Evolutionary conservation across 2,797 vertebrate genomes (phyloP), one percentile per base, ranked within the genome.

Genomic region (Carapus acus): DNA sequence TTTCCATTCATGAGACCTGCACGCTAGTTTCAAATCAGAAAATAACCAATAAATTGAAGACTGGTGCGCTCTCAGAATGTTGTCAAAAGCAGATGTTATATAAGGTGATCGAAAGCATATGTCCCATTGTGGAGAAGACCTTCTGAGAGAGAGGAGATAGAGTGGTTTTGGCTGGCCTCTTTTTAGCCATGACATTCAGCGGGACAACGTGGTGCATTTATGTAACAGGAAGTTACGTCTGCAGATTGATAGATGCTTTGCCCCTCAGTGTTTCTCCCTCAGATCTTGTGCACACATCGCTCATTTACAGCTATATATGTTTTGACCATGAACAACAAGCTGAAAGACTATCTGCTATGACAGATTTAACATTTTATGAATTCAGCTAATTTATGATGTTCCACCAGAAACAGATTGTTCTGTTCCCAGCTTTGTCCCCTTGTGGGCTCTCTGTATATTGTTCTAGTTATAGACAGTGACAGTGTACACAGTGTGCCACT

Each of bases 31-130:
- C 54, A 53, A 71, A 70, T 58, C 52, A 65, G 64, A 43, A 67
- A 69, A 78, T 72, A 43, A 61, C 65, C 55, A 69, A 58, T 76
- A 72, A 72, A 80, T 69, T 68, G 64, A 67, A 67, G 51, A 57
- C 74, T 43, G 54, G 49, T 65, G 40, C 14, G 31, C 54, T 71
- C n/a, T 54, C 57, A 76, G 40, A 77, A 59, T 70, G 73, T 56
- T 80, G 67, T 82, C 71, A 79, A 63, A n/a, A 51, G 65, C 50
- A 46, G 15, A 2, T 56, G 79, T 88, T 86, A 82, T 83, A 78
- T 86, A 88, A 85, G 67, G 19, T 38, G 80, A 88, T 83, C 87
- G 78, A 63, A 88, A 85, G 72, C 84, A 86, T 78, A 77, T 86
- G 85, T 79, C 42, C 24, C 12, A 57, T 57, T 49, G 39, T 39